Evolutionary conservation across 2,113 vertebrate genomes (phyloP).

Genomic region (Campylomormyrus numenius): DNA sequence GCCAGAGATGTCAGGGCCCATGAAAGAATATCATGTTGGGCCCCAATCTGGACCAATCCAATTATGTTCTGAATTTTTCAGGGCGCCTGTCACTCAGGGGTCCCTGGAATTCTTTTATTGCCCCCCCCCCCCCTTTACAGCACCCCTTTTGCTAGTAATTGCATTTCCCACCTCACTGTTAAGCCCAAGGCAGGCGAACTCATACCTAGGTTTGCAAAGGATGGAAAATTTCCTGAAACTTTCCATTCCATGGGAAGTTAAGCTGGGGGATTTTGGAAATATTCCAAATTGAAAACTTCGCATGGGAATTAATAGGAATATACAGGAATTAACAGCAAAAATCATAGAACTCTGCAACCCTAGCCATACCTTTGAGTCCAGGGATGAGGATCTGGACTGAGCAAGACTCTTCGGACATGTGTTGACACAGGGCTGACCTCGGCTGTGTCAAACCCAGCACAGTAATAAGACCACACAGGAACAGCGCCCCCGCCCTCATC

Average conservation of each 20-base stretch:
- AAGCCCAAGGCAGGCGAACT: neutral
- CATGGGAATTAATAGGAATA: neutral
- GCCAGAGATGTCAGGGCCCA: neutral
- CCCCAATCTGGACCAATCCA: neutral
- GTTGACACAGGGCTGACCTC: conserved; percentile 65
- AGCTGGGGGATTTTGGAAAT: neutral
- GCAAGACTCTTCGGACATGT: conserved; percentile 79
- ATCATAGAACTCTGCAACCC: neutral
- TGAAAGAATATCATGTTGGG: neutral
- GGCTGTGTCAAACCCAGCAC: conserved; percentile 66
- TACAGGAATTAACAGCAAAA: neutral
- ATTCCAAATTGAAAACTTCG: neutral
- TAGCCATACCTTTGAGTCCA: conserved; percentile 80
- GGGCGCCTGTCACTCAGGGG: neutral
- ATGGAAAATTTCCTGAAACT: neutral
- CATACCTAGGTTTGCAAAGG: neutral
- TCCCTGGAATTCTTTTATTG: neutral
- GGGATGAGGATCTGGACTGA: conserved; percentile 93
- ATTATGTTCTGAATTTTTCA: neutral
- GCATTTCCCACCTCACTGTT: neutral
- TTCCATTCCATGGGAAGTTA: neutral
- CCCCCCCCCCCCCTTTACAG: neutral
- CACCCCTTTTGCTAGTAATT: neutral
- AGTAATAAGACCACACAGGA: conserved; percentile 59
- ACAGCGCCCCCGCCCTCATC: conserved; percentile 69